Percentiles rank a stretch among this genome's conserved stretches.
These are phyloP conservation scores for Phengaris alcon DNA, from an alignment of 2,888 invertebrate genomes.

Conservation along the genomic window DNA sequence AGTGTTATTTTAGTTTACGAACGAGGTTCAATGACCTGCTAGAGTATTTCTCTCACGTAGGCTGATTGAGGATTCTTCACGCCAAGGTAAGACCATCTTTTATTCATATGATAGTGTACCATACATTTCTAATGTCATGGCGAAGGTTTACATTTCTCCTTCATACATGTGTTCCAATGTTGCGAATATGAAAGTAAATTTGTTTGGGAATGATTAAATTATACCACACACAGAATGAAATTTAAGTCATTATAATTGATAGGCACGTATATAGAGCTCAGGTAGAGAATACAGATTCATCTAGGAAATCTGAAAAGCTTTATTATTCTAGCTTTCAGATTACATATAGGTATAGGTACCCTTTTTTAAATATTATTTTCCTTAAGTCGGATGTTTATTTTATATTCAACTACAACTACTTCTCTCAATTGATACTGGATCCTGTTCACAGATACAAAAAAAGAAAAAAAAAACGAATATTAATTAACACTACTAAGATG, in stretches of 20 bases:
- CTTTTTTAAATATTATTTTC: neutral
- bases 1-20: neutral
- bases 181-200: conserved; percentile 13
- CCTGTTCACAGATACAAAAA: conserved; percentile 19
- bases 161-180: conserved; percentile 1
- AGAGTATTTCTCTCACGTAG: conserved; percentile 25
- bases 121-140: conserved; percentile 26
- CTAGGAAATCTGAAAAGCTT: neutral
- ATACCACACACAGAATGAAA: neutral
- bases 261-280: neutral
- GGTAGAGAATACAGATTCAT: neutral
- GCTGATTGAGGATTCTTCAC: conserved; percentile 22
- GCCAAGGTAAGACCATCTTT: conserved; percentile 19
- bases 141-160: conserved; percentile 25
- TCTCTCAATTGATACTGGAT: neutral
- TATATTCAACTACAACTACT: neutral
- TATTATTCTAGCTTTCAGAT: neutral
- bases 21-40: conserved; percentile 21
- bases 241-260: neutral
- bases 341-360: neutral
- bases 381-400: neutral
- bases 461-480: conserved; percentile 14
- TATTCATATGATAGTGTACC: conserved; percentile 19
- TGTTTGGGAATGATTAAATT: neutral
- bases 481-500: conserved; percentile 25